These are phyloP conservation scores for Perca schrenkii DNA, from an alignment of 2,113 vertebrate genomes.

Conservation along the genomic window DNA sequence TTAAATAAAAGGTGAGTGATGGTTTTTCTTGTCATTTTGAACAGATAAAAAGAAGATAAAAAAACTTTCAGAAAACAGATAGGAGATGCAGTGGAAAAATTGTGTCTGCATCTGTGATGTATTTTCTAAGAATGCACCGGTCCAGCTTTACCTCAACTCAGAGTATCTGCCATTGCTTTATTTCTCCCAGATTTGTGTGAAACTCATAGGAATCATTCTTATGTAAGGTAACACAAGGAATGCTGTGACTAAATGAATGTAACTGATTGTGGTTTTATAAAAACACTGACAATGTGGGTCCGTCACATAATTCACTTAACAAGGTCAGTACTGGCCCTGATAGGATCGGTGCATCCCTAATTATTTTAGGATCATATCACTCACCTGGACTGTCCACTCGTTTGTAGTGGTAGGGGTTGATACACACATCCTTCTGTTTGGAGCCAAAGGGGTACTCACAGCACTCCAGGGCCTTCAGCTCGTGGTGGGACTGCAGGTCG, in stretches of 20 bases:
- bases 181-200: background rate
- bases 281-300: background rate
- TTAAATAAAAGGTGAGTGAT: background rate
- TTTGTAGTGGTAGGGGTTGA: conserved; percentile 99
- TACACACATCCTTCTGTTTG: conserved; percentile 98
- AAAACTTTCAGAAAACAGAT: background rate
- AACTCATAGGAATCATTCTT: background rate
- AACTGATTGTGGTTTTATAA: background rate
- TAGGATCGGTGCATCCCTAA: background rate
- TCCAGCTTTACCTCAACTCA: no score
- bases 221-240: background rate
- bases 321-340: background rate
- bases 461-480: conserved; percentile 97
- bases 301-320: background rate
- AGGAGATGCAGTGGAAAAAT: no score
- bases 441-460: conserved; percentile 97
- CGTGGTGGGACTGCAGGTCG: conserved; percentile 96
- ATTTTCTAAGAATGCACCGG: background rate
- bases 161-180: background rate
- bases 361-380: conserved; percentile 34
- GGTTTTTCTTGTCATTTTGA: background rate
- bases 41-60: conserved; percentile 5
- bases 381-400: conserved; percentile 96
- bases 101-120: background rate
- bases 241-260: background rate